Evolutionary conservation across 1,140 invertebrate species (phyloP).

Genomic region (Trigoniulus corallinus): DNA sequence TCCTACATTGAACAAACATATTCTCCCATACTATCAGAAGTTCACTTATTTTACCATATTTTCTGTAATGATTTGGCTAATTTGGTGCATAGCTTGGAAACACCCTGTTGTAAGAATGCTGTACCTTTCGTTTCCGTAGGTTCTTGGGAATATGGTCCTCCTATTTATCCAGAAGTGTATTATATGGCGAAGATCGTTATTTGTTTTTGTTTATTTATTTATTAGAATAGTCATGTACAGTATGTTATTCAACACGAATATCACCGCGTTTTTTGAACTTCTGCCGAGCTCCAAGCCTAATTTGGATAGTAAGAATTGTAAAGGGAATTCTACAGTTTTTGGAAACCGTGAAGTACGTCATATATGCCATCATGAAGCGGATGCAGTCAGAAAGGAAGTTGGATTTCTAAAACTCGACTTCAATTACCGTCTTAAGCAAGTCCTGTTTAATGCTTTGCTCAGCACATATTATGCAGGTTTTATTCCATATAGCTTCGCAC

Average conservation of each 20-base stretch:
- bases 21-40: conserved; percentile 18
- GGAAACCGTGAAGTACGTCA: conserved; percentile 23
- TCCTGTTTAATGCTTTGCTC: conserved; percentile 72
- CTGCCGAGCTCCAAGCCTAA: background rate
- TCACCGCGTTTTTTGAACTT: background rate
- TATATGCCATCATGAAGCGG: conserved; percentile 29
- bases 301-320: background rate
- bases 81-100: conserved; percentile 51
- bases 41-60: conserved; percentile 12
- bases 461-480: conserved; percentile 83
- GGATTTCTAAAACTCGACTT: conserved; percentile 69
- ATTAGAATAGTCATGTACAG: background rate
- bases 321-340: background rate
- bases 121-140: conserved; percentile 80
- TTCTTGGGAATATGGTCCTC: background rate
- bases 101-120: conserved; percentile 54
- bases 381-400: conserved; percentile 60
- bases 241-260: background rate
- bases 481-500: conserved; percentile 73
- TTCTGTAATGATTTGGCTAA: conserved; percentile 19
- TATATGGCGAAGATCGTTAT: no score
- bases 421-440: conserved; percentile 69
- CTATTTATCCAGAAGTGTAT: background rate
- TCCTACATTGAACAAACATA: background rate
- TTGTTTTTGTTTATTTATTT: no score